These are phyloP conservation scores for Zaprionus capensis DNA, from an alignment of 1,140 invertebrate species.

Conservation along the genomic window DNA sequence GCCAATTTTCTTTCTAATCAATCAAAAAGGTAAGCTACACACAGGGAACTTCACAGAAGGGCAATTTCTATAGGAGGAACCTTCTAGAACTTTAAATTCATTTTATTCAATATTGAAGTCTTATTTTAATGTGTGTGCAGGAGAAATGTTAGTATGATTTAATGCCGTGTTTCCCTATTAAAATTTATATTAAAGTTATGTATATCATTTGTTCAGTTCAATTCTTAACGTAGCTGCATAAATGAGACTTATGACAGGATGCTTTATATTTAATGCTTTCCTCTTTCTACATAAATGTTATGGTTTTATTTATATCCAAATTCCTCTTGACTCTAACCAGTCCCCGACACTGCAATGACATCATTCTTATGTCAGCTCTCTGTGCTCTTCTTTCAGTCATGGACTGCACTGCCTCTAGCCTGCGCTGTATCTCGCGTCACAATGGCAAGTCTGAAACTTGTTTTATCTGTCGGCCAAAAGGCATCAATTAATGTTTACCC, in stretches of 20 bases:
- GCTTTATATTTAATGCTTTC: background rate
- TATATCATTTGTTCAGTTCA: background rate
- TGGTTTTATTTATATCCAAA: background rate
- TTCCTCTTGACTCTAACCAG: background rate
- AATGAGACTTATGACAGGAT: background rate
- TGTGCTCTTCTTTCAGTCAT: slow-evolving; percentile 39
- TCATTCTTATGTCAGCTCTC: background rate
- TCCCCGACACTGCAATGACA: background rate
- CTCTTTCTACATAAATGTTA: background rate
- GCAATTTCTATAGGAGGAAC: background rate
- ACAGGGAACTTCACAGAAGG: background rate
- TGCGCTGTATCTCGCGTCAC: slow-evolving; percentile 67
- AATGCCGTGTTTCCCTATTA: too few relatives aligned
- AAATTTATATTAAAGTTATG: too few relatives aligned
- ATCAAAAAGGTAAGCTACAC: slow-evolving; percentile 44
- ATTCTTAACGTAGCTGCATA: background rate
- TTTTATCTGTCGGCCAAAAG: slow-evolving; percentile 1
- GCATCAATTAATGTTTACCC: slow-evolving; percentile 1
- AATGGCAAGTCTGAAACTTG: slow-evolving; percentile 52
- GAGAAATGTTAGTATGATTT: too few relatives aligned
- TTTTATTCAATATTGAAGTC: too few relatives aligned
- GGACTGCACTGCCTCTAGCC: slow-evolving; percentile 55
- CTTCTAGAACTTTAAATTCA: too few relatives aligned
- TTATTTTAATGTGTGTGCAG: too few relatives aligned
- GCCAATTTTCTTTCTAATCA: slow-evolving; percentile 65